Percentiles rank a stretch among this genome's conserved stretches.
Conservation (phyloP, 2,113 vertebrate genomes). For the Neogobius melanostomus region DNA sequence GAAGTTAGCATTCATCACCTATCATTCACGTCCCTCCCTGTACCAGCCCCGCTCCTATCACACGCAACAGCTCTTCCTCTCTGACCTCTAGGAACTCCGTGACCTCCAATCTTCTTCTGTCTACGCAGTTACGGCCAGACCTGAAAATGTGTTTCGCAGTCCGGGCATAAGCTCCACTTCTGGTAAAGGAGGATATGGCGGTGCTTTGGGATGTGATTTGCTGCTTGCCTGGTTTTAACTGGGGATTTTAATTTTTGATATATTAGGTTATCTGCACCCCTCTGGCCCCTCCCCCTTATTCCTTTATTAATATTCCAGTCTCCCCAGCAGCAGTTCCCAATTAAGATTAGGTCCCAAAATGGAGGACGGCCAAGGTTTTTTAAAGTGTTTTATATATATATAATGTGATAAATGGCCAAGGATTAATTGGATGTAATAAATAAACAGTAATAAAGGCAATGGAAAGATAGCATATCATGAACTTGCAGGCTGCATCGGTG, state of each 20-base stretch:
- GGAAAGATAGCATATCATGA: slow-evolving; percentile 37
- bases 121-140: slow-evolving; percentile 1
- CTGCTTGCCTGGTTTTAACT: slow-evolving; percentile 43
- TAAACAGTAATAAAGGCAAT: slow-evolving; percentile 47
- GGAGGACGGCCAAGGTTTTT: slow-evolving; percentile 36
- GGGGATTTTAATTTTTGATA: slow-evolving; percentile 40
- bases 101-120: slow-evolving; percentile 42
- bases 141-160: slow-evolving; percentile 16
- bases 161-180: slow-evolving; percentile 44
- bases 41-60: slow-evolving; percentile 25
- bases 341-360: slow-evolving; percentile 51
- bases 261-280: slow-evolving; percentile 36
- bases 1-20: slow-evolving; percentile 48
- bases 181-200: slow-evolving; percentile 15
- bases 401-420: slow-evolving; percentile 42
- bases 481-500: slow-evolving; percentile 23
- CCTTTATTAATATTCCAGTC: slow-evolving; percentile 5
- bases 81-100: slow-evolving; percentile 47
- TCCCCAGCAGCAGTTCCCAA: slow-evolving; percentile 57
- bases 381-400: not conserved
- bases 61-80: slow-evolving; percentile 46
- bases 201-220: slow-evolving; percentile 38
- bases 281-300: not conserved
- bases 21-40: slow-evolving; percentile 28
- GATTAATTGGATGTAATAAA: slow-evolving; percentile 56